phyloP scores from a whole-genome alignment of 2,888 invertebrate species.

The Hydrotaea diabolus region DNA sequence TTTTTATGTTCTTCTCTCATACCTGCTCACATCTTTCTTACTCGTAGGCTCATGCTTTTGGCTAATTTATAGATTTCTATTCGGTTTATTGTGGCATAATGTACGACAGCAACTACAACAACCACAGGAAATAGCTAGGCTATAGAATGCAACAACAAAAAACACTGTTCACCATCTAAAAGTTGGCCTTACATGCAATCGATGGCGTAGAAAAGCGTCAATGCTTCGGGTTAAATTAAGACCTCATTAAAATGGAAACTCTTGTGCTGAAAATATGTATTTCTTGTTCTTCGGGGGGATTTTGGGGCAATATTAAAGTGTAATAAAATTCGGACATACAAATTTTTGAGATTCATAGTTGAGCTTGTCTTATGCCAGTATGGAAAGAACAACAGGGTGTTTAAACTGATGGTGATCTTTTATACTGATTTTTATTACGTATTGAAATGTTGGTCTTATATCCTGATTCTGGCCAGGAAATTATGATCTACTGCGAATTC shows the following conservation, averaged over 20 bases:
- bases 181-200: not conserved
- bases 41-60: not conserved
- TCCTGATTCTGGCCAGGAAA: too few relatives aligned
- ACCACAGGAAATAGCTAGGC: too few relatives aligned
- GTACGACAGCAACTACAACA: not conserved
- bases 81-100: conserved; percentile 5
- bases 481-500: too few relatives aligned
- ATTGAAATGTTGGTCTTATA: too few relatives aligned
- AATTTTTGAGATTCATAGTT: too few relatives aligned
- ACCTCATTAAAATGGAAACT: conserved; percentile 17
- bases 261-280: not conserved
- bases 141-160: not conserved
- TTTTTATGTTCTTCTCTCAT: conserved; percentile 25
- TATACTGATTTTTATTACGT: too few relatives aligned
- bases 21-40: conserved; percentile 4
- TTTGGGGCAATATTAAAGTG: too few relatives aligned
- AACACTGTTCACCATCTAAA: not conserved
- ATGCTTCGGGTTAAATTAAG: conserved; percentile 11
- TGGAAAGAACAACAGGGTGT: too few relatives aligned
- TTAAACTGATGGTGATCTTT: too few relatives aligned
- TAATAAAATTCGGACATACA: too few relatives aligned
- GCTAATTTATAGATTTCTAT: conserved; percentile 25
- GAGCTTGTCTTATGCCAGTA: too few relatives aligned
- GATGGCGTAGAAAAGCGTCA: not conserved
- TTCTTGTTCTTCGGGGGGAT: too few relatives aligned